Conservation (phyloP, 2,113 vertebrate genomes). For the Entelurus aequoreus region DNA sequence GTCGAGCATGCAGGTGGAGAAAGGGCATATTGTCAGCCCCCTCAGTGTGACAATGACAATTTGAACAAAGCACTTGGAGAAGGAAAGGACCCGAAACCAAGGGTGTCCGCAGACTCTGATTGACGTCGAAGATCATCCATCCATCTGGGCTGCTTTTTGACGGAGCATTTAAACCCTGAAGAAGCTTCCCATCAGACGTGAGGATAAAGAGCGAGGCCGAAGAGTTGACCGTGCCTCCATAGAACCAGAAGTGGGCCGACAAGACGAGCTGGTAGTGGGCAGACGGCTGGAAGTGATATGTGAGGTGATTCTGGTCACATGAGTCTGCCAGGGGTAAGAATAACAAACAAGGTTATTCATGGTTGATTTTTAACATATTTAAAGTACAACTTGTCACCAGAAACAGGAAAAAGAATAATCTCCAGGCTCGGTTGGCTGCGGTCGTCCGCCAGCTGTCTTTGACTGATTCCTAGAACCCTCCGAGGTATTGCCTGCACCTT, state of each 20-base stretch:
- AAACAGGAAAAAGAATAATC: slow-evolving; percentile 82
- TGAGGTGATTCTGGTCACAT: slow-evolving; percentile 69
- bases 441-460: slow-evolving; percentile 4
- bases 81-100: slow-evolving; percentile 65
- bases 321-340: slow-evolving; percentile 51
- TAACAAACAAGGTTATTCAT: not conserved
- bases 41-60: slow-evolving; percentile 64
- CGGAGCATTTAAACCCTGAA: slow-evolving; percentile 35
- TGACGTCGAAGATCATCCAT: slow-evolving; percentile 74
- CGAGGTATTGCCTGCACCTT: slow-evolving; percentile 38
- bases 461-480: slow-evolving; percentile 36
- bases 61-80: slow-evolving; percentile 76
- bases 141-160: slow-evolving; percentile 50
- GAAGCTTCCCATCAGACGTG: slow-evolving; percentile 38
- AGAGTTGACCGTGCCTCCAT: slow-evolving; percentile 22
- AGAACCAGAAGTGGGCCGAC: slow-evolving; percentile 86
- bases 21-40: slow-evolving; percentile 80
- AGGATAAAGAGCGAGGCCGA: slow-evolving; percentile 47
- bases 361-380: not conserved
- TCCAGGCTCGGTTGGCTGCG: slow-evolving; percentile 52
- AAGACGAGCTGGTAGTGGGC: slow-evolving; percentile 65
- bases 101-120: slow-evolving; percentile 39
- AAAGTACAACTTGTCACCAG: slow-evolving; percentile 69
- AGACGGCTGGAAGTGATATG: slow-evolving; percentile 82
- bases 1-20: slow-evolving; percentile 68